Conservation (phyloP, 2,113 vertebrate genomes). For the Paedocypris sp. region DNA sequence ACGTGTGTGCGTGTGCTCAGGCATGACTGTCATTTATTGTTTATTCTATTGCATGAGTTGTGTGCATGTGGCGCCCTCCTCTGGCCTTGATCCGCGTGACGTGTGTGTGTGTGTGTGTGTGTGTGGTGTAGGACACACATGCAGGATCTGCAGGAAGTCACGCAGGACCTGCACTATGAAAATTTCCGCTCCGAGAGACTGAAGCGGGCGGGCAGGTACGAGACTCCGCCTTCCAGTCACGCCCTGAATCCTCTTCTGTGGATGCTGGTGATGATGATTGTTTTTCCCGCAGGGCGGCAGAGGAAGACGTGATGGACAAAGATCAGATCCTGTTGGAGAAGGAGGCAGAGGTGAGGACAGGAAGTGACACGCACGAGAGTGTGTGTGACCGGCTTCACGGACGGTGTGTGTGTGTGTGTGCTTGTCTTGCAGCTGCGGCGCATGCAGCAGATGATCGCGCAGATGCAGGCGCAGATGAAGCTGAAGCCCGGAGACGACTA, state of each 20-base stretch:
- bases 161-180: constrained; percentile 81
- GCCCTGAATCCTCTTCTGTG: not conserved
- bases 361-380: not conserved
- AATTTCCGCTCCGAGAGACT: constrained; percentile 84
- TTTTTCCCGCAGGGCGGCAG: constrained; percentile 61
- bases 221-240: not conserved
- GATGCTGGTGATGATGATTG: not conserved
- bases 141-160: constrained; percentile 83
- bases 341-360: constrained; percentile 75
- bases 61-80: not conserved
- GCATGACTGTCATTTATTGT: too few species aligned
- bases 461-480: constrained; percentile 82
- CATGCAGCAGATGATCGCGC: constrained; percentile 83
- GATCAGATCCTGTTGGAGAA: constrained; percentile 89
- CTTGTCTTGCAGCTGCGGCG: constrained; percentile 61
- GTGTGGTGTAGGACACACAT: constrained; percentile 65
- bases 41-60: too few species aligned
- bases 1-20: too few species aligned
- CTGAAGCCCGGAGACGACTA: constrained; percentile 72
- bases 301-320: constrained; percentile 82
- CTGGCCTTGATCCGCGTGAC: not conserved
- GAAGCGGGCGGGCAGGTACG: constrained; percentile 74
- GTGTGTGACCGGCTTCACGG: not conserved
- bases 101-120: not conserved
- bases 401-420: not conserved